Evolutionary conservation across 2,797 vertebrate genomes (phyloP).

Genomic region (Toxotes lorentzi): DNA sequence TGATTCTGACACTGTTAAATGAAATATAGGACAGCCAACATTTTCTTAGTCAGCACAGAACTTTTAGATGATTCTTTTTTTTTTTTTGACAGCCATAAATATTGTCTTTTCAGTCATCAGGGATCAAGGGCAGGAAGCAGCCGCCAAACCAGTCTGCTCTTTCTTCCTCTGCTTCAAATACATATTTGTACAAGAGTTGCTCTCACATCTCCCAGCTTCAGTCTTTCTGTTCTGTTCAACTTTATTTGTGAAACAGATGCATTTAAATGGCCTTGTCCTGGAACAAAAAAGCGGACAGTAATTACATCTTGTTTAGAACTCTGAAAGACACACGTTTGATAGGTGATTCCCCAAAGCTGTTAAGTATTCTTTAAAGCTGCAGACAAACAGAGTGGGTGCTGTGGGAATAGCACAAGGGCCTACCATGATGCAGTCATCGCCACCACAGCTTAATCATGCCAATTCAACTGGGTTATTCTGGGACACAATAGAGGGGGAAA

Average conservation of each 20-base stretch:
- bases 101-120: slow-evolving; percentile 59
- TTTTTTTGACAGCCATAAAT: slow-evolving; percentile 64
- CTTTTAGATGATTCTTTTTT: slow-evolving; percentile 36
- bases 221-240: slow-evolving; percentile 51
- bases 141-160: slow-evolving; percentile 24
- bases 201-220: slow-evolving; percentile 55
- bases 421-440: slow-evolving; percentile 63
- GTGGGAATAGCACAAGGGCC: slow-evolving; percentile 57
- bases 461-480: slow-evolving; percentile 74
- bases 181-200: slow-evolving; percentile 52
- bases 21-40: slow-evolving; percentile 44
- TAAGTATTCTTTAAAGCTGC: slow-evolving; percentile 60
- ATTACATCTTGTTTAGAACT: slow-evolving; percentile 75
- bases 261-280: slow-evolving; percentile 50
- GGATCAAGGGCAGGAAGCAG: slow-evolving; percentile 64
- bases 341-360: slow-evolving; percentile 67
- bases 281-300: slow-evolving; percentile 59
- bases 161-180: slow-evolving; percentile 46
- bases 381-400: slow-evolving; percentile 48
- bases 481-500: slow-evolving; percentile 77
- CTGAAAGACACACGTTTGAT: slow-evolving; percentile 70
- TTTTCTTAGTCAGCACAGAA: slow-evolving; percentile 55
- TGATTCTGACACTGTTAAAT: slow-evolving; percentile 51
- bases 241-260: slow-evolving; percentile 64
- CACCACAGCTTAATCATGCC: slow-evolving; percentile 70